A percentile compares a stretch with the other conserved stretches of the same genome.
These are phyloP conservation scores for Drosophila kurseongensis DNA, from an alignment of 1,140 invertebrate species.

Conservation along the genomic window DNA sequence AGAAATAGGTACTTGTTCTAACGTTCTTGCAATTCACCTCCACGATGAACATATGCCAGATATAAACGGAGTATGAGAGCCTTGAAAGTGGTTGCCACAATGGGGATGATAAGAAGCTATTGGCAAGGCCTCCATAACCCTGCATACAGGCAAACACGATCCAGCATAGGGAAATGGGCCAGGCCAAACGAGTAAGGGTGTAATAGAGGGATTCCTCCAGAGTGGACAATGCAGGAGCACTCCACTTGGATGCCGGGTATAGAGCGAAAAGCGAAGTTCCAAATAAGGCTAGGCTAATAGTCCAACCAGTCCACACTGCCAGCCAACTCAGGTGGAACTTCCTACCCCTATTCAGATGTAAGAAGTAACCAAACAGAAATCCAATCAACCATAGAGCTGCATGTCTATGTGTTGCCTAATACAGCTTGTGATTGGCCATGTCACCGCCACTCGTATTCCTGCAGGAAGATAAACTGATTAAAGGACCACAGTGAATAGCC, in stretches of 20 bases:
- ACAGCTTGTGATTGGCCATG: constrained; percentile 21
- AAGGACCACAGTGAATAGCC: accelerated
- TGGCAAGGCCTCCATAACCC: constrained; percentile 87
- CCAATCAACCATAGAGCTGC: constrained; percentile 66
- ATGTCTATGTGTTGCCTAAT: constrained; percentile 41
- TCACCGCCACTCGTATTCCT: constrained; percentile 1
- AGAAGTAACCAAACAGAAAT: constrained; percentile 58
- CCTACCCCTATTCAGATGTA: constrained; percentile 41
- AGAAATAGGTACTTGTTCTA: neutral
- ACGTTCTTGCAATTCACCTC: constrained; percentile 12
- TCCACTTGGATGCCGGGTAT: constrained; percentile 61
- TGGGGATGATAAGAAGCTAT: constrained; percentile 84
- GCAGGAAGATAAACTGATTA: neutral
- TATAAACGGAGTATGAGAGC: constrained; percentile 85
- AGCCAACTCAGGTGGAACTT: constrained; percentile 31
- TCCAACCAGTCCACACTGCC: constrained; percentile 47
- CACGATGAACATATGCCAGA: constrained; percentile 82
- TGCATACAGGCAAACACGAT: constrained; percentile 88
- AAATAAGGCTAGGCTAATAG: constrained; percentile 54
- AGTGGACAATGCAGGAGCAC: constrained; percentile 50
- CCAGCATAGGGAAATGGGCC: constrained; percentile 88
- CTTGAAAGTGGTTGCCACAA: constrained; percentile 85
- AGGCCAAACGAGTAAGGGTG: constrained; percentile 86
- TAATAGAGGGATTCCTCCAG: constrained; percentile 87
- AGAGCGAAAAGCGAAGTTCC: constrained; percentile 65